Percentiles rank a stretch among this genome's conserved stretches.
Conservation (phyloP, 2,888 invertebrate genomes). For the Anticlea derivata region DNA sequence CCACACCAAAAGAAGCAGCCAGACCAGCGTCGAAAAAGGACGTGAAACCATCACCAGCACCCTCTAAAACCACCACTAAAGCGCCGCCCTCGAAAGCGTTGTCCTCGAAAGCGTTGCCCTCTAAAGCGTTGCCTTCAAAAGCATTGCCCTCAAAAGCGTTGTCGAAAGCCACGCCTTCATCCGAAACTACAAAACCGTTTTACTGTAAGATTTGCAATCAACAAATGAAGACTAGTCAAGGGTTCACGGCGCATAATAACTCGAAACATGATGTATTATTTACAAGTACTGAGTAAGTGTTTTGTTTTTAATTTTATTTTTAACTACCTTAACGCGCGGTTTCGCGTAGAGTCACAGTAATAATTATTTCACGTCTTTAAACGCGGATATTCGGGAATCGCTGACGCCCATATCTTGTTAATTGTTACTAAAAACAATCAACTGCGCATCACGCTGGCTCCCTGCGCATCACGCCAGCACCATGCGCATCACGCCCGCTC, state of each 20-base stretch:
- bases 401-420: no score
- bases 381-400: no score
- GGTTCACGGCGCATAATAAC: slow-evolving; percentile 31
- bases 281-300: slow-evolving; percentile 43
- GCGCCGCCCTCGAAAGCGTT: no score
- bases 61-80: background rate
- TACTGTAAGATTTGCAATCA: slow-evolving; percentile 33
- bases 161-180: background rate
- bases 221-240: slow-evolving; percentile 27
- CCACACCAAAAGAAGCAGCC: background rate
- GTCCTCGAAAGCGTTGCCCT: background rate
- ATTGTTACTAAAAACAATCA: no score
- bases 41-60: slow-evolving; percentile 1
- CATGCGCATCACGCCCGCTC: no score
- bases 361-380: no score
- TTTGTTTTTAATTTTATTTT: background rate
- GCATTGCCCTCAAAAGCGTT: background rate
- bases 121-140: slow-evolving; percentile 1
- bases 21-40: slow-evolving; percentile 4
- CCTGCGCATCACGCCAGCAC: no score
- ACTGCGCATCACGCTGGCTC: no score
- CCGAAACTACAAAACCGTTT: background rate
- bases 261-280: slow-evolving; percentile 34
- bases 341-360: no score
- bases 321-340: no score